Evolutionary conservation across 35 echinoderm and acorn worm species (phyloP).

Genomic region (Anneissia japonica): DNA sequence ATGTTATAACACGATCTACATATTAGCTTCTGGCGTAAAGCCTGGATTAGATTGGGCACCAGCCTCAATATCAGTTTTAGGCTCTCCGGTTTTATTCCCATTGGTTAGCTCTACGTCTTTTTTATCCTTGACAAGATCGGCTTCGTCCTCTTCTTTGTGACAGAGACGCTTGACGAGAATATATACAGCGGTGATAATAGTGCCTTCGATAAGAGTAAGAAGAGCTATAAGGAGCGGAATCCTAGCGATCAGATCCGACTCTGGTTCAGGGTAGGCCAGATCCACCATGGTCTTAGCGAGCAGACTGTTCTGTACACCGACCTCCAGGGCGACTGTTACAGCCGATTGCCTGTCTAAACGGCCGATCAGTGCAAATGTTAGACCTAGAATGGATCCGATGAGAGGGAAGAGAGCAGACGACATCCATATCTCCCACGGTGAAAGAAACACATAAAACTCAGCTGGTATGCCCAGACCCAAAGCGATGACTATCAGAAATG

Average conservation of each 20-base stretch:
- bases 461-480: neutral
- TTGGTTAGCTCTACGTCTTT: neutral
- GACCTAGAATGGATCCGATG: constrained; percentile 13
- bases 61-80: neutral
- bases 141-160: constrained; percentile 4
- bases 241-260: constrained; percentile 19
- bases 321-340: constrained; percentile 29
- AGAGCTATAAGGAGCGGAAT: constrained; percentile 18
- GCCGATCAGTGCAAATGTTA: neutral
- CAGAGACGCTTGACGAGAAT: neutral
- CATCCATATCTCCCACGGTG: neutral
- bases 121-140: neutral
- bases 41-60: neutral
- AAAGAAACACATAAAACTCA: constrained; percentile 24
- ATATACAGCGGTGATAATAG: neutral
- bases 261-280: constrained; percentile 24
- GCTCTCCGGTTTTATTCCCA: neutral
- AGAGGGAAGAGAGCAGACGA: constrained; percentile 15
- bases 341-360: neutral
- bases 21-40: neutral
- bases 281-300: constrained; percentile 18
- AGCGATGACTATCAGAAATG: neutral
- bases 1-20: no score
- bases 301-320: constrained; percentile 28
- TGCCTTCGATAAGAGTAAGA: constrained; percentile 3